Evolutionary conservation across 2,888 invertebrate genomes (phyloP), one percentile per base, ranked within the genome.

Genomic region (Silvanus unidentatus): DNA sequence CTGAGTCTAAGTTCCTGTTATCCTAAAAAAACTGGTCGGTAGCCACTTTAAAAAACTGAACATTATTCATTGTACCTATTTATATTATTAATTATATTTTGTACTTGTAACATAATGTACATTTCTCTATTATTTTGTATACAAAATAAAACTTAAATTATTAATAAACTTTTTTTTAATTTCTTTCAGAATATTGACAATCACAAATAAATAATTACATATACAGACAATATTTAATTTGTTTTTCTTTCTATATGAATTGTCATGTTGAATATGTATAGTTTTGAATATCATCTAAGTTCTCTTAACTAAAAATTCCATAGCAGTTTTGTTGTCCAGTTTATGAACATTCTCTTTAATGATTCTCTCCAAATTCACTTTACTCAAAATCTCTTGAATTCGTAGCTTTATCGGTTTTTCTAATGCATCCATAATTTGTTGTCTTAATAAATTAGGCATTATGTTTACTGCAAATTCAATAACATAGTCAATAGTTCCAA

Each of bases 371-470:
- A 88, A 79, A 59, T 90, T 80, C 14, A 90, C 73, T 58, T 79
- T 80, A 63, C 89, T 78, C 34, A 90, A 70, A 58, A 86, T 84
- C 55, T 82, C 81, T 63, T 88, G 86, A 2, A 90, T 74, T 48
- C 82, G 80, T 54, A 81, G 78, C 63, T 80, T 86, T 2, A 90
- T 70, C 0, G 90, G 89, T 29, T 81, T 81, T 70, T 91, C 90
- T 30, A 91, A 66, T 0, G 88, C 88, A 62, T 89, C 87, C 81
- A 90, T 86, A 47, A 92, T 88, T 71, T 91, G 90, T 65, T 89
- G 88, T 43, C 93, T 78, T 48, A 94, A 72, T 37, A 91, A 72
- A 75, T 94, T 93, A 1, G 92, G 91, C 40, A 92, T 62, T 38
- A 92, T 75, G 66, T 93, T 94, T 0, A 91, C 78, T 2, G 76